Base-by-base conservation (phyloP, 2,888 invertebrate species). In the Dolomedes plantarius region DNA sequence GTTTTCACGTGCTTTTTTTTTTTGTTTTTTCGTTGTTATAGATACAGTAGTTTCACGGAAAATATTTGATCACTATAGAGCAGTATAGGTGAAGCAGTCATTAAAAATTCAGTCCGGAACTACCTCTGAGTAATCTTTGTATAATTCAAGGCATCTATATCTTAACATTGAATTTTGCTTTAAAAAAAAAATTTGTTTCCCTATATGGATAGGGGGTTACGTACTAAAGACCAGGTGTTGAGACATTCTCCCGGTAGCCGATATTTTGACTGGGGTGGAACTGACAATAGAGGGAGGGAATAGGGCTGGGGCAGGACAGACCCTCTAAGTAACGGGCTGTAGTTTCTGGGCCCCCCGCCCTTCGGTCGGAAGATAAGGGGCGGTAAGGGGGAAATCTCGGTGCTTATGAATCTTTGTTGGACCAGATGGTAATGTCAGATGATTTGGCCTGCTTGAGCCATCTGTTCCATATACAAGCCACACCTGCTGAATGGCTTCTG, bases 391-490 rank as follows among this genome's bases (percentile, higher is more conserved):
- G 74, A 46, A 81, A 74, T 81, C 74, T 68, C 56, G 32, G 62
- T 62, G 71, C 78, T 68, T 81, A 67, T 81, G 73, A 62, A 68
- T 68, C 74, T 73, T 67, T 81, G 81, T 74, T 74, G 74, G 29
- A 56, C 72, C 81, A 81, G 81, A 64, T 81, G 81, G 81, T 46
- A 72, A 72, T 46, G 79, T 78, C 79, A 79, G 72, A 65, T 72
- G 79, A 72, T 64, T 78, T 68, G 68, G 46, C 71, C 31, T 56
- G 68, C 28, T 46, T 31, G 7, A 65, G 39, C 82, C 82, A 82
- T 82, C 82, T 82, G 82, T 79, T 79, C 62, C 16, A 29, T n/a
- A 13, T 46, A 32, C 31, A 31, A 62, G 41, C 75, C 82, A 76
- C 75, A 76, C 75, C 82, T 71, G 75, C 69, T 46, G 32, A 28